Base-by-base conservation (phyloP, 2,797 vertebrate species). In the Hozukius guyotensis region DNA sequence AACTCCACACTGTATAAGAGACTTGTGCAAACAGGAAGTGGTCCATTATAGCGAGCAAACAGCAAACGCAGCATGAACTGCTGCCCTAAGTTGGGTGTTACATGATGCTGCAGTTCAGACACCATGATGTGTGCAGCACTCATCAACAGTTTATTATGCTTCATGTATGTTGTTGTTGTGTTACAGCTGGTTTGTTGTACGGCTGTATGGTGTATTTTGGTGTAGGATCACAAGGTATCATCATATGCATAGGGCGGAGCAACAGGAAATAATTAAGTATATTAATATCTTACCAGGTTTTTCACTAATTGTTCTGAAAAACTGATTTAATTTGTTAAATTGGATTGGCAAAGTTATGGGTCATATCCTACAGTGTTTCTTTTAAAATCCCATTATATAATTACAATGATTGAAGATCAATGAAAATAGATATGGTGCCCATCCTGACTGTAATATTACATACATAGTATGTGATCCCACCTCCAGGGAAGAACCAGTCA, bases 401-500 rank as follows among this genome's bases (percentile, higher is more conserved):
- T 2, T 53, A 25, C n/a, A 69, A 11, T 49, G 5, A 55, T 22
- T 3, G 22, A 42, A 46, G 53, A 69, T 27, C 8, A 29, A 11
- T 57, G 32, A 31, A 67, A 36, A 31, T 16, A 4, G 2, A 71
- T 59, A 60, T 34, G 60, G 27, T 14, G 8, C 56, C 53, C 53
- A 76, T 61, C 3, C 24, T 52, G 53, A 42, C 70, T 34, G 53
- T 55, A 78, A n/a, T 69, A 63, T 70, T 63, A 66, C 71, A 78
- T 78, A 83, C 42, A 84, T 64, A 85, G 20, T 8, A 63, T 70
- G 42, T 61, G 75, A 85, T 72, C 56, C 8, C 94, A 99, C 98
- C 98, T 95, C 98, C 98, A 0, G 98, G 98, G 91, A 99, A 99
- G 96, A 99, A 99, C 98, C 98, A 99, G 84, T 99, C 98, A 0